Evolutionary conservation across 2,113 vertebrate species (phyloP).

Genomic region (Chaenocephalus aceratus): DNA sequence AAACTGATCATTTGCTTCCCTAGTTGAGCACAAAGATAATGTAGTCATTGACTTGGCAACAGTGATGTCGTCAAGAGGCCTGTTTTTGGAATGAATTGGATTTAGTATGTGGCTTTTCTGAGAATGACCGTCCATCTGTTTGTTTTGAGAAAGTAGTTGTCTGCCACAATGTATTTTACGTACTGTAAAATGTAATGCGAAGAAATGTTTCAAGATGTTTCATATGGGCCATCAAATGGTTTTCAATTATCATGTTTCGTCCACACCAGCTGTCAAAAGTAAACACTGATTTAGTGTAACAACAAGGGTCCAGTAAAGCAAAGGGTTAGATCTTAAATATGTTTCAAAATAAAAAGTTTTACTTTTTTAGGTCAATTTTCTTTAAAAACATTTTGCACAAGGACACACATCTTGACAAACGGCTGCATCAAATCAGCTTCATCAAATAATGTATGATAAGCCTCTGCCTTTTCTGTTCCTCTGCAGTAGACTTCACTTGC

Average conservation of each 20-base stretch:
- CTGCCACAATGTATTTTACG: too few species aligned
- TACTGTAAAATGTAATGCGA: too few species aligned
- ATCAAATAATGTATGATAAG: slow-evolving; percentile 28
- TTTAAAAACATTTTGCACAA: neutral
- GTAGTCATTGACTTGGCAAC: slow-evolving; percentile 39
- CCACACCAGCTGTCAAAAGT: too few species aligned
- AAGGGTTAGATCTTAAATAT: neutral
- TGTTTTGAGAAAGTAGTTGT: slow-evolving; percentile 45
- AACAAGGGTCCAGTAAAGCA: neutral
- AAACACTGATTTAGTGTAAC: neutral
- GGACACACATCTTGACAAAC: slow-evolving; percentile 9
- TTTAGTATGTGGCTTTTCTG: slow-evolving; percentile 32
- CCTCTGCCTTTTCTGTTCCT: slow-evolving; percentile 41
- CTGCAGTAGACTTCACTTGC: slow-evolving; percentile 57
- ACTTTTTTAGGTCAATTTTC: neutral
- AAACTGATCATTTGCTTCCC: slow-evolving; percentile 39
- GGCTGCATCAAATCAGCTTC: neutral
- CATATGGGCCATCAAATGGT: too few species aligned
- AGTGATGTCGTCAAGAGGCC: slow-evolving; percentile 12
- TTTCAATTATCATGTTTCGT: too few species aligned
- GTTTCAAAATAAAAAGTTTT: neutral
- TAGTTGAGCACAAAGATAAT: slow-evolving; percentile 35
- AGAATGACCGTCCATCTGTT: slow-evolving; percentile 45
- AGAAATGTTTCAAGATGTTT: too few species aligned
- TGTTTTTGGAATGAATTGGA: slow-evolving; percentile 32